Evolutionary conservation across 2,797 vertebrate genomes (phyloP).

Genomic region (Sibirionetta formosa): DNA sequence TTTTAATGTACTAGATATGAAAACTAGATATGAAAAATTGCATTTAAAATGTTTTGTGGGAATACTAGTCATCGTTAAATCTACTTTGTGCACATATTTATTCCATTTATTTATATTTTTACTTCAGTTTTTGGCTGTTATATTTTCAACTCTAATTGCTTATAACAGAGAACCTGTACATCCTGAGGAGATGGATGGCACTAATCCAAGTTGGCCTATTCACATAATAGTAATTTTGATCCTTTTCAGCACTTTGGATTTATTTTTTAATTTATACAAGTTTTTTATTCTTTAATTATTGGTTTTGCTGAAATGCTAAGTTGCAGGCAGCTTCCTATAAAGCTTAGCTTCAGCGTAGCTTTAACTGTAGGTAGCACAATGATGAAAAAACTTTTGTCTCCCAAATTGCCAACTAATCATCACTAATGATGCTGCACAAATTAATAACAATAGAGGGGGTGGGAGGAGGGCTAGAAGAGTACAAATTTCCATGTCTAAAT

Average conservation of each 20-base stretch:
- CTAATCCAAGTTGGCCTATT: constrained; percentile 76
- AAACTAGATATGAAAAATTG: not conserved
- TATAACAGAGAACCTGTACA: constrained; percentile 75
- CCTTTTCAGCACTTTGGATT: not conserved
- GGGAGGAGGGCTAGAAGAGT: not conserved
- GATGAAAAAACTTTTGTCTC: not conserved
- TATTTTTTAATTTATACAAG: not conserved
- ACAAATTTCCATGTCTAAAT: not conserved
- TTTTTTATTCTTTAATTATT: constrained; percentile 39
- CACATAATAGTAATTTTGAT: constrained; percentile 68
- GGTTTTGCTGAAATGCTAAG: constrained; percentile 27
- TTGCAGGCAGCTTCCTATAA: not conserved
- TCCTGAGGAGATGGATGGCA: constrained; percentile 66
- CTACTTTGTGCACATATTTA: not conserved
- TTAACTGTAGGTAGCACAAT: not conserved
- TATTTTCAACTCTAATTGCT: constrained; percentile 75
- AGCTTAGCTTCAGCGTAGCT: not conserved
- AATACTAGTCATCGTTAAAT: not conserved
- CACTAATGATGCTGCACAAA: not conserved
- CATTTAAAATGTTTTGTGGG: not conserved
- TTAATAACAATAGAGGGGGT: not conserved
- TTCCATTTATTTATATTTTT: not conserved
- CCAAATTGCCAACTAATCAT: not conserved
- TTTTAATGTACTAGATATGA: not conserved
- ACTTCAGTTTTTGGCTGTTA: constrained; percentile 79